phyloP scores from a whole-genome alignment of 2,113 vertebrate genomes.

The Ictalurus furcatus region DNA sequence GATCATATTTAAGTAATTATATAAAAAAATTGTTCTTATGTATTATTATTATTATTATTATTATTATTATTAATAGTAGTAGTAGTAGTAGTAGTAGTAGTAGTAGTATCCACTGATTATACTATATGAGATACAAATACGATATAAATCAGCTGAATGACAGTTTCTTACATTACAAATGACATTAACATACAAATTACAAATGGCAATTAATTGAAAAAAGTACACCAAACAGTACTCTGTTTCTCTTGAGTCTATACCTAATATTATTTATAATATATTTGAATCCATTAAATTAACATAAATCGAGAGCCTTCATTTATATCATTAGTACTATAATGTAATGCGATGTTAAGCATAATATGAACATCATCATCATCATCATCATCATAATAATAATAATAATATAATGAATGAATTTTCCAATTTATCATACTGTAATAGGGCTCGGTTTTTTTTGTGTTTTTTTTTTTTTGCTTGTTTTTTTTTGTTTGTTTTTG shows the following conservation, averaged over 20 bases:
- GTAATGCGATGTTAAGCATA: background rate
- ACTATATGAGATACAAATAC: background rate
- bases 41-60: background rate
- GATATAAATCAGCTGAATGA: background rate
- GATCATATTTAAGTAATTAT: background rate
- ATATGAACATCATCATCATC: background rate
- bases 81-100: background rate
- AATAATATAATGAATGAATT: background rate
- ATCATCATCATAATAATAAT: background rate
- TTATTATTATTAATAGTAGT: background rate
- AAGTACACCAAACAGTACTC: background rate
- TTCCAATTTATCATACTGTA: background rate
- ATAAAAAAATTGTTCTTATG: background rate
- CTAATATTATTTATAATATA: background rate
- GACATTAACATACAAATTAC: background rate
- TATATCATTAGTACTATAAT: background rate
- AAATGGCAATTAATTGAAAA: background rate
- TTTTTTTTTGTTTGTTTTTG: no score
- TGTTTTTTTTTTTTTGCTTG: no score
- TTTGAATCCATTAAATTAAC: background rate
- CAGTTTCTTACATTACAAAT: background rate
- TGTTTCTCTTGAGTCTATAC: background rate
- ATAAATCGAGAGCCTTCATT: background rate
- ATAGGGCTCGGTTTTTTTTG: background rate
- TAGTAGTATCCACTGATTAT: background rate